Evolutionary conservation across 2,797 vertebrate species (phyloP).

Genomic region (Carapus acus): DNA sequence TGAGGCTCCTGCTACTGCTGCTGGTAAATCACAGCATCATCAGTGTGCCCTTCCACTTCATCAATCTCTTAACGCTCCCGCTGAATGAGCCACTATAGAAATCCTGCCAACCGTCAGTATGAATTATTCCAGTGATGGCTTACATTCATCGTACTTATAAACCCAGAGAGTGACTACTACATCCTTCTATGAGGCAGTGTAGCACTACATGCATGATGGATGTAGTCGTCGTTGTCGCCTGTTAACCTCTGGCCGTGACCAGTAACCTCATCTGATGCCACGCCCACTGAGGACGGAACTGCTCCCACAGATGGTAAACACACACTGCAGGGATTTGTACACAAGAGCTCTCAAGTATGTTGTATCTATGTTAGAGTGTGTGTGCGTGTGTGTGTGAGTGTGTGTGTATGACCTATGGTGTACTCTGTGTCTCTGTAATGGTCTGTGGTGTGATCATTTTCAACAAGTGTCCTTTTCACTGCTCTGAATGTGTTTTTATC

Average conservation of each 20-base stretch:
- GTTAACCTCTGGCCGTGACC: constrained; percentile 37
- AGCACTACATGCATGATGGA: not conserved
- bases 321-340: constrained; percentile 6
- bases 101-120: no score
- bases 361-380: constrained; percentile 15
- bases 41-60: not conserved
- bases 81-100: not conserved
- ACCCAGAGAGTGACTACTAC: not conserved
- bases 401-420: constrained; percentile 11
- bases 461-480: not conserved
- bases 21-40: not conserved
- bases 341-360: constrained; percentile 17
- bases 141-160: constrained; percentile 2
- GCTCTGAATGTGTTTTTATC: not conserved
- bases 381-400: constrained; percentile 14
- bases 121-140: no score
- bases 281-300: constrained; percentile 23
- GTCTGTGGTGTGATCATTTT: constrained; percentile 4
- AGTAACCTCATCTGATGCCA: constrained; percentile 41
- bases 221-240: constrained; percentile 2
- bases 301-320: constrained; percentile 45
- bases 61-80: not conserved
- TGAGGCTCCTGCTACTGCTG: not conserved
- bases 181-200: no score
- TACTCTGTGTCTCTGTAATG: constrained; percentile 3